These are phyloP conservation scores for Acleris holmiana DNA, from an alignment of 2,888 invertebrate species.

Conservation along the genomic window DNA sequence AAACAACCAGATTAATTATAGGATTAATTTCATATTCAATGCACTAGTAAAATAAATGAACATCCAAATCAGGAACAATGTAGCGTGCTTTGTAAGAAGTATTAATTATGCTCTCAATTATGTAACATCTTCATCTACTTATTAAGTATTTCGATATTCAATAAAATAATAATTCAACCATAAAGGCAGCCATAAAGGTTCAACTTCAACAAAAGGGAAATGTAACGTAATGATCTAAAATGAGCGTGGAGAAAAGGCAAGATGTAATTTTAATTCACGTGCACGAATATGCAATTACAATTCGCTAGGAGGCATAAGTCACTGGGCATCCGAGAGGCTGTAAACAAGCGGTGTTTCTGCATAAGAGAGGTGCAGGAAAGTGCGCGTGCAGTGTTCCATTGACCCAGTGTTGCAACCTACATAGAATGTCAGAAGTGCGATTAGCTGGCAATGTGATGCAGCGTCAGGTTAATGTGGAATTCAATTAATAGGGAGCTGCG, in stretches of 20 bases:
- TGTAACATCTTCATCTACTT: background rate
- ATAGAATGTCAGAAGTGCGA: slow-evolving; percentile 61
- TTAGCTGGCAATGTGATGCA: slow-evolving; percentile 64
- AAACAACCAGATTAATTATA: background rate
- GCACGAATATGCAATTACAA: slow-evolving; percentile 19
- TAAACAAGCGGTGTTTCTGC: slow-evolving; percentile 54
- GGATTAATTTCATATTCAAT: slow-evolving; percentile 10
- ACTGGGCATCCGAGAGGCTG: slow-evolving; percentile 33
- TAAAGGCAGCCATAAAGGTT: background rate
- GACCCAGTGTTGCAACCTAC: slow-evolving; percentile 72
- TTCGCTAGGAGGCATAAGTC: slow-evolving; percentile 5
- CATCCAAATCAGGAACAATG: slow-evolving; percentile 12
- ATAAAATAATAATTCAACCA: background rate
- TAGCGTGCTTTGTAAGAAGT: slow-evolving; percentile 1
- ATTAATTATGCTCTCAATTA: slow-evolving; percentile 7
- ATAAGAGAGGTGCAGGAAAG: slow-evolving; percentile 73
- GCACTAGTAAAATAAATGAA: slow-evolving; percentile 7
- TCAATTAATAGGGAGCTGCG: slow-evolving; percentile 7
- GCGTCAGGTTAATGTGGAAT: slow-evolving; percentile 48
- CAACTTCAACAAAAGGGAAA: background rate
- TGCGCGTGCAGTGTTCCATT: slow-evolving; percentile 68
- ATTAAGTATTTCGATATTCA: background rate
- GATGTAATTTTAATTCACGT: slow-evolving; percentile 6
- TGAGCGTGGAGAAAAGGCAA: background rate
- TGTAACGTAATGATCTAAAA: background rate